phyloP scores from a whole-genome alignment of 1,140 invertebrate species.

The Limonius californicus region DNA sequence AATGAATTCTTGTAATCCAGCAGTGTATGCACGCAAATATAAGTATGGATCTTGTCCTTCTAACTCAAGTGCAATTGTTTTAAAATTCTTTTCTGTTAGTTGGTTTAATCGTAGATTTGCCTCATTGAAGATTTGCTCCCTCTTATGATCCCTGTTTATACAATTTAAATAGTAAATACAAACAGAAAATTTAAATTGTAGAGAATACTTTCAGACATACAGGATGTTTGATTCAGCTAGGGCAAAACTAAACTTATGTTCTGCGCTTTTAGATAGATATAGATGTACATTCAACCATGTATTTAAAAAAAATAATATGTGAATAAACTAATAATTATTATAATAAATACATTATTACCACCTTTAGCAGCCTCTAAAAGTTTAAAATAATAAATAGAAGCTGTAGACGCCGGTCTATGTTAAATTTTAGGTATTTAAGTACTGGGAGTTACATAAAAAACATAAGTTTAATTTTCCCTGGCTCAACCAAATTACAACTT shows the following conservation, averaged over 20 bases:
- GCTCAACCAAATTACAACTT: no score
- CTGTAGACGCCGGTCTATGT: no score
- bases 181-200: background rate
- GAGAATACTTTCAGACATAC: no score
- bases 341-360: no score
- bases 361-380: no score
- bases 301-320: background rate
- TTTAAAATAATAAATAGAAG: no score
- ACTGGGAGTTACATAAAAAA: no score
- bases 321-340: background rate
- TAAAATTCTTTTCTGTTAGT: conserved; percentile 60
- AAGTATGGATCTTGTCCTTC: conserved; percentile 67
- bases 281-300: background rate
- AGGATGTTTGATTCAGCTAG: background rate
- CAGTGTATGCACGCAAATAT: conserved; percentile 69
- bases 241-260: background rate
- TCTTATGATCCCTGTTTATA: conserved; percentile 58
- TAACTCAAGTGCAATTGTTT: conserved; percentile 68
- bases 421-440: no score
- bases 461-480: no score
- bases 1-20: conserved; percentile 82
- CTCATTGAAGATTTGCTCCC: conserved; percentile 57
- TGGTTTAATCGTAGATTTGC: conserved; percentile 62
- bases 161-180: no score
- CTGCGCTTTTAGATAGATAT: background rate